These are phyloP conservation scores for Cataglyphis livida DNA, from an alignment of 2,888 invertebrate species.

Conservation along the genomic window DNA sequence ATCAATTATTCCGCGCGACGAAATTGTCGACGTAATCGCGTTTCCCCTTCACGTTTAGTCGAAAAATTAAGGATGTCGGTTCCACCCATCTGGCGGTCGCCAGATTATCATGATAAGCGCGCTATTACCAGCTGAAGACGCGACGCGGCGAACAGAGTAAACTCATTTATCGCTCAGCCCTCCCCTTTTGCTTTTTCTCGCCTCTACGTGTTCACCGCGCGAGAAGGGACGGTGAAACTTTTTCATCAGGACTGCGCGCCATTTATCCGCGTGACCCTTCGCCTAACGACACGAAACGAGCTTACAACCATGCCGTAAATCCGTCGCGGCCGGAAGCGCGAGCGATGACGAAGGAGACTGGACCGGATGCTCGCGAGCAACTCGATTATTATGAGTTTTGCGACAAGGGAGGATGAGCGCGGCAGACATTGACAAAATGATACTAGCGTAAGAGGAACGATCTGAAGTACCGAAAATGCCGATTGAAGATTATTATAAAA, in stretches of 20 bases:
- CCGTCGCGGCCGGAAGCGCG: slow-evolving; percentile 66
- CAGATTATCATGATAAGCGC: slow-evolving; percentile 47
- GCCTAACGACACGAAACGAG: slow-evolving; percentile 78
- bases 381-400: slow-evolving; percentile 23
- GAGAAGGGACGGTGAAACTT: slow-evolving; percentile 70
- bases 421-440: background rate
- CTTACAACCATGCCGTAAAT: slow-evolving; percentile 75
- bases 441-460: background rate
- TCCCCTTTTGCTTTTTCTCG: slow-evolving; percentile 44
- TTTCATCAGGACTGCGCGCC: slow-evolving; percentile 76
- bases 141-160: slow-evolving; percentile 57
- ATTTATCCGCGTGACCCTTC: slow-evolving; percentile 68
- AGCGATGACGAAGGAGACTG: slow-evolving; percentile 43
- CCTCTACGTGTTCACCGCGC: background rate
- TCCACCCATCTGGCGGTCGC: slow-evolving; percentile 10
- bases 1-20: background rate
- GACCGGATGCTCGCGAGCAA: slow-evolving; percentile 61
- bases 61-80: background rate
- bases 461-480: background rate
- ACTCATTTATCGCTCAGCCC: slow-evolving; percentile 55
- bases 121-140: slow-evolving; percentile 31
- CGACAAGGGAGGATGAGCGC: background rate
- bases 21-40: background rate
- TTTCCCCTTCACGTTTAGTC: background rate
- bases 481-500: background rate